Percentiles rank a stretch among this genome's conserved stretches.
Conservation (phyloP, 2,888 invertebrate genomes). For the Petrolisthes cinctipes region DNA sequence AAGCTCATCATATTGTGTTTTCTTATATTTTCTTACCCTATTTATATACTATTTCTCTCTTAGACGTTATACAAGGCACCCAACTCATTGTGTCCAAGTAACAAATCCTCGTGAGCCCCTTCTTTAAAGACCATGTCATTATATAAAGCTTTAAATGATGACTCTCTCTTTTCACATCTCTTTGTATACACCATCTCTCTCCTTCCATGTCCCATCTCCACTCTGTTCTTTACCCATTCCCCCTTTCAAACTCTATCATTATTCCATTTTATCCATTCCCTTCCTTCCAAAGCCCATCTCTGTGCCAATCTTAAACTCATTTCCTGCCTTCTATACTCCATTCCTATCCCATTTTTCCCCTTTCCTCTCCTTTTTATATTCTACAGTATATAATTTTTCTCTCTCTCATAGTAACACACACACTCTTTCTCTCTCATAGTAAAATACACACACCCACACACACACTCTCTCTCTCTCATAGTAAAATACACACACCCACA, state of each 20-base stretch:
- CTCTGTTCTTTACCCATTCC: background rate
- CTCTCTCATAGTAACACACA: background rate
- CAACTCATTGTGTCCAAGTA: no score
- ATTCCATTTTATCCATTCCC: background rate
- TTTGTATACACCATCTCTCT: no score
- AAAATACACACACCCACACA: background rate
- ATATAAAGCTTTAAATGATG: no score
- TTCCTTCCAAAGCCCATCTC: background rate
- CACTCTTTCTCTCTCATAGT: background rate
- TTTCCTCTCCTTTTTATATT: background rate
- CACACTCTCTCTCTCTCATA: background rate
- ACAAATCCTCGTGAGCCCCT: no score
- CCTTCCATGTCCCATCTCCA: no score
- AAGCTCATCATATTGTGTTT: no score
- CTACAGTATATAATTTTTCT: background rate
- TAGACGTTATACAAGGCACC: no score
- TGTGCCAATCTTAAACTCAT: no score
- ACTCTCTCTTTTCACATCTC: no score
- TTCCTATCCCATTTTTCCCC: background rate
- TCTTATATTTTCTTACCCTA: no score
- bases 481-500: background rate
- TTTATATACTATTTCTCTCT: no score
- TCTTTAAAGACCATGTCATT: no score
- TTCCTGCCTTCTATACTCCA: background rate
- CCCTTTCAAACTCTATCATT: background rate